Base-by-base conservation (phyloP, 2,797 vertebrate genomes). In the Phalloptychus januarius region DNA sequence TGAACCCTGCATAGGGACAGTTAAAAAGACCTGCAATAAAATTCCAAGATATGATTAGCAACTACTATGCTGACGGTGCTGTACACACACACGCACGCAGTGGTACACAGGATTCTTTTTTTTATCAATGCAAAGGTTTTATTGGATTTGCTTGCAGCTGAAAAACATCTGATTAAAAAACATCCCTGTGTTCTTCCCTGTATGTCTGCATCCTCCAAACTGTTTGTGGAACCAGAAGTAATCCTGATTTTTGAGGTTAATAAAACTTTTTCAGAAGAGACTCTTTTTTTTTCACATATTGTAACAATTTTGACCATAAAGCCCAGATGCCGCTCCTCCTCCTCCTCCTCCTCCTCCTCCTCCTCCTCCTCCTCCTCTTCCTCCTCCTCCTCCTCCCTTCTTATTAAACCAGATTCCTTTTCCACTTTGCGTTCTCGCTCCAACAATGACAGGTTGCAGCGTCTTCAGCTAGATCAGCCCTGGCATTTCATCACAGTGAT, bases 321-420 rank as follows among this genome's bases (percentile, higher is more conserved):
- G 74, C 82, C 89, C 93, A 94, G 91, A 93, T 91, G 90, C 87
- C 5, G 80, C 83, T 89, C 78, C 75, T 81, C 83, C 91, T 46
- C 8, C 15, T 44, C 10, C 42, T 11, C 10, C 42, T 7, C 42
- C 12, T 44, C n/a, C 42, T 42, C 42, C 8, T 77, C 81, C 75
- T 83, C 83, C 91, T 33, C 13, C n/a, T n/a, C 8, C 15, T 44
- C 10, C 42, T 11, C 10, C 42, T 7, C 42, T 44, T 44, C 42
- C 42, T 42, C 42, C 8, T 77, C 81, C 75, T 83, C 83, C 91
- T 33, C 13, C n/a, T n/a, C 13, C 28, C 56, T 16, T 56, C 92
- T 92, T 93, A 92, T 94, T 92, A 89, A 93, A 92, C 82, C 86
- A 90, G 88, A 94, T 88, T 87, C 83, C 92, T 93, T 94, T 93